Percentiles rank a stretch among this genome's conserved stretches.
These are phyloP conservation scores for Acromyrmex charruanus DNA, from an alignment of 1,140 invertebrate species.

Conservation along the genomic window DNA sequence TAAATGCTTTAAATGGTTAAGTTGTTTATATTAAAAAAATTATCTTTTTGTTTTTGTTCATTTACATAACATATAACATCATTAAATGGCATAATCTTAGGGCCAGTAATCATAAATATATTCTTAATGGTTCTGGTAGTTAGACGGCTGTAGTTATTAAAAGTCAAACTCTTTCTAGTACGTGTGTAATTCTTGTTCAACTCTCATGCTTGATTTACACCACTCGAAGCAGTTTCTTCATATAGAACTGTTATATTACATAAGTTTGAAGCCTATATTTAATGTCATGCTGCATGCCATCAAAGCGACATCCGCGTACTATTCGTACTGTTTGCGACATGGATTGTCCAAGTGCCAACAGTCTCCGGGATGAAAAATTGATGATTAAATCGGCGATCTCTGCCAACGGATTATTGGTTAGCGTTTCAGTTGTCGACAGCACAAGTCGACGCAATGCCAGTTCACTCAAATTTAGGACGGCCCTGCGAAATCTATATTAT, in stretches of 20 bases:
- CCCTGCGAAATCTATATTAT: conserved; percentile 53
- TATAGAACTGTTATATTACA: not conserved
- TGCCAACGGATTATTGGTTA: conserved; percentile 29
- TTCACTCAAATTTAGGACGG: conserved; percentile 23
- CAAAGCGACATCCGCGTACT: not conserved
- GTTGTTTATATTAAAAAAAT: not conserved
- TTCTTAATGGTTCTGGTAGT: not conserved
- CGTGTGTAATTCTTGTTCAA: not conserved
- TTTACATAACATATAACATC: conserved; percentile 15
- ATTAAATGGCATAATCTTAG: not conserved
- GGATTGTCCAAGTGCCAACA: not conserved
- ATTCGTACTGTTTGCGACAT: not conserved
- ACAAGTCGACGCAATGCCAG: conserved; percentile 20
- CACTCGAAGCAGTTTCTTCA: not conserved
- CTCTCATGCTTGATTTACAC: not conserved
- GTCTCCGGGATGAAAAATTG: not conserved
- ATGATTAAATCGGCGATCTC: conserved; percentile 38
- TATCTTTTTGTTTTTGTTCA: not conserved
- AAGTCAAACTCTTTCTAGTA: not conserved
- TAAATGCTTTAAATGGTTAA: not conserved
- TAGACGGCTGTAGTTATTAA: not conserved
- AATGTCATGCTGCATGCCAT: conserved; percentile 9
- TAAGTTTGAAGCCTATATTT: conserved; percentile 20
- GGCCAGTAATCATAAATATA: not conserved
- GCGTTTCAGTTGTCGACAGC: conserved; percentile 19